phyloP scores from a whole-genome alignment of 2,113 vertebrate genomes.

The Callospermophilus lateralis region DNA sequence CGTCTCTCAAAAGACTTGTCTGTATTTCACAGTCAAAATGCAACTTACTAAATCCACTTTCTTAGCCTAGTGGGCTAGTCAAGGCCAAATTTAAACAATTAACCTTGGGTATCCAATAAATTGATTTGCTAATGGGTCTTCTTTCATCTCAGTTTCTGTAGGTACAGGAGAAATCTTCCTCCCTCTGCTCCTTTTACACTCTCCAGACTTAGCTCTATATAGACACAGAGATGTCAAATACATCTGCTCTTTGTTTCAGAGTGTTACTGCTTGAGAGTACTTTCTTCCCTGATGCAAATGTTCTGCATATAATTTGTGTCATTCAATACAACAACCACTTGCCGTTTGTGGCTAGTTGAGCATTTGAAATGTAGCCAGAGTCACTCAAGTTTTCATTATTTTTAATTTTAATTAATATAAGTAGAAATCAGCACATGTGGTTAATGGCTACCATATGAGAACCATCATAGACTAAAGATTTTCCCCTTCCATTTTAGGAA shows the following conservation, averaged over 20 bases:
- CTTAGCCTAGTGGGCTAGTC: background rate
- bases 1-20: background rate
- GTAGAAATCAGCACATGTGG: background rate
- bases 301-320: background rate
- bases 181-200: background rate
- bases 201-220: background rate
- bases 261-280: background rate
- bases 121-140: background rate
- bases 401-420: background rate
- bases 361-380: background rate
- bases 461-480: background rate
- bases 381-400: background rate
- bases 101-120: background rate
- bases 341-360: background rate
- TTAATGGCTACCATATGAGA: background rate
- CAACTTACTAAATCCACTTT: background rate
- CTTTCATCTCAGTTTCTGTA: background rate
- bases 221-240: background rate
- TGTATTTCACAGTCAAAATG: slow-evolving; percentile 43
- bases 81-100: background rate
- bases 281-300: background rate
- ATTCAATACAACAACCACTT: background rate
- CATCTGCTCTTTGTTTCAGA: background rate
- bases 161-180: background rate
- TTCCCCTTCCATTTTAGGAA: background rate